Conservation (phyloP, 2,113 vertebrate species). For the Ctenodactylus gundi region DNA sequence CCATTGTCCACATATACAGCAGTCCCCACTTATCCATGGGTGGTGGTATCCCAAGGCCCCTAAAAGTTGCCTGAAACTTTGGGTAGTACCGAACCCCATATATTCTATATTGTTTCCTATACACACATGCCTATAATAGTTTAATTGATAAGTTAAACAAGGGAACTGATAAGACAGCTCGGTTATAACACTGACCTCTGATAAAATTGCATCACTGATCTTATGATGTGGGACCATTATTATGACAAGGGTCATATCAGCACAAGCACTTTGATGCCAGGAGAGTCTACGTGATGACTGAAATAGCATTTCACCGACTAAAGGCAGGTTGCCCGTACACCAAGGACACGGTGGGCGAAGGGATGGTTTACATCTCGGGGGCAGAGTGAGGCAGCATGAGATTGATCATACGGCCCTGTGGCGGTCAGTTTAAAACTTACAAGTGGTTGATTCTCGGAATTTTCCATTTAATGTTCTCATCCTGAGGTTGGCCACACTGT, state of each 20-base stretch:
- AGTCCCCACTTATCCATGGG: neutral
- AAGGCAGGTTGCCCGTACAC: neutral
- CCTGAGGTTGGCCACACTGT: neutral
- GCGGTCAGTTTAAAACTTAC: neutral
- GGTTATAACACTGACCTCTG: neutral
- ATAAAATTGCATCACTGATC: neutral
- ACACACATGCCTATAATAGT: neutral
- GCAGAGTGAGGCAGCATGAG: neutral
- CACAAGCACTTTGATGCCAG: no score
- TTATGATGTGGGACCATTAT: neutral
- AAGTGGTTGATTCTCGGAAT: neutral
- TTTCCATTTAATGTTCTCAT: neutral
- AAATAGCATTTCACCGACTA: neutral
- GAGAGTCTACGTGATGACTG: neutral
- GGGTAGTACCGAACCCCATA: neutral
- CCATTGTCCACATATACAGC: no score
- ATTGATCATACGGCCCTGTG: neutral
- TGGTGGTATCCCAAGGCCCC: neutral
- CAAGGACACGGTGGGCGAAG: neutral
- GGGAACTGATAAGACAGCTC: neutral
- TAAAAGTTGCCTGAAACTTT: neutral
- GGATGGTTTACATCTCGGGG: neutral
- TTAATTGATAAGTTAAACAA: neutral
- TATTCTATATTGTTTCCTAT: neutral
- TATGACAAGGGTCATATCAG: neutral